Base-by-base conservation (phyloP, 2,797 vertebrate genomes). In the Pachyuromys duprasi region DNA sequence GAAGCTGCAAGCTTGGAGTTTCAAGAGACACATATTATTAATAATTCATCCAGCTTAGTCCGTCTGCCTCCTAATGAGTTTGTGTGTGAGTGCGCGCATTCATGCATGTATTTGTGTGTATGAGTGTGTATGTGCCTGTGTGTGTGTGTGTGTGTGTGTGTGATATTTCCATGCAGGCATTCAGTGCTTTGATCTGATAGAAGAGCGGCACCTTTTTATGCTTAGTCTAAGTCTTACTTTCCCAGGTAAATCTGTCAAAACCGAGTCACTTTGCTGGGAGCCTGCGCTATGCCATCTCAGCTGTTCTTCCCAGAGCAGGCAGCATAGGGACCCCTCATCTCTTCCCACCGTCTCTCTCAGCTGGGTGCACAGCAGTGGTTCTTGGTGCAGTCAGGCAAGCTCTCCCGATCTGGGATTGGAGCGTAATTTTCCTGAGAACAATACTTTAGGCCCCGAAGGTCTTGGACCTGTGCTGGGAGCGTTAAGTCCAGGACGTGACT, bases 1-100 rank as follows among this genome's bases (percentile, higher is more conserved):
- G 3, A 79, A 96, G 69, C 75, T 36, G 55, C 20, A n/a, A 82
- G 70, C 75, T 96, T 11, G 55, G 72, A 91, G 88, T 86, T 78
- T 93, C 69, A 91, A 78, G 81, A 86, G 90, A 89, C 55, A 79
- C 33, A 20, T 93, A 90, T 49, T 95, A 67, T 76, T 92, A 63
- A 79, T 93, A 94, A 84, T 76, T 82, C 18, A 60, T 75, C 79
- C 70, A 78, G 62, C 55, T 78, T 28, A 39, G 72, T 92, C 86
- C 63, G 63, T 91, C 90, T 67, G 80, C 28, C 36, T 82, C 74
- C 78, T 94, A 82, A 36, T 42, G 80, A 49, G 69, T 76, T 14
- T 33, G 15, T 31, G 14, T 28, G 13, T 76, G 42, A 26, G 13
- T 45, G 24, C 14, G 12, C 45, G 72, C 14, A 7, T 49, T 6